Evolutionary conservation across 2,888 invertebrate genomes (phyloP), one percentile per base, ranked within the genome.

Genomic region (Drosophila conformis): DNA sequence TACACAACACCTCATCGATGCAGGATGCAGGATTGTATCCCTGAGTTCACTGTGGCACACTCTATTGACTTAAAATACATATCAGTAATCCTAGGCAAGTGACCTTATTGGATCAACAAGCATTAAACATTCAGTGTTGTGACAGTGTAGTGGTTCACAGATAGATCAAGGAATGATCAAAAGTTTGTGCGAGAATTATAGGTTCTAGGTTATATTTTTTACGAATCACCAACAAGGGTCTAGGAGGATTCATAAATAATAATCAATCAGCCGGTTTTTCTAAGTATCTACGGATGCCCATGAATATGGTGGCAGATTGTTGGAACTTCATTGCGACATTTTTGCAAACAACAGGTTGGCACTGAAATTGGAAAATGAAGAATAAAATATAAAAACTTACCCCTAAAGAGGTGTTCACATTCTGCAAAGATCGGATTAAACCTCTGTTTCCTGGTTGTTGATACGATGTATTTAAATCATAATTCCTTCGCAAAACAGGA

Each of bases 371-470:
- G 18, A 7, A 5, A 29, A n/a, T 29, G 15, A 10, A 10, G 0
- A 54, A 13, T 2, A 31, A 15, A 25, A n/a, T 4, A n/a, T 25
- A 57, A 11, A 4, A 56, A 65, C 35, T 80, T 77, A 92, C 93
- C 78, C 81, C 84, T n/a, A 40, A 72, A n/a, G 78, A 65, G 29
- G 52, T 48, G 52, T 83, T 83, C 38, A 93, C 83, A 75, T 92
- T 87, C 73, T 93, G 93, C 38, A 93, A 76, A 5, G 93, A 93
- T 67, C 86, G 89, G 56, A 91, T 84, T 68, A 91, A 90, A 31
- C 71, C 36, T 54, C 69, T 57, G 15, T 52, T 56, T 11, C 11
- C 51, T 8, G 31, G 33, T 51, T 61, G 29, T 25, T 68, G 36
- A 54, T 74, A 67, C 71, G 79, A n/a, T 82, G 80, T 31, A 15